phyloP scores from a whole-genome alignment of 1,140 invertebrate species.

The Heterodera carotae region DNA sequence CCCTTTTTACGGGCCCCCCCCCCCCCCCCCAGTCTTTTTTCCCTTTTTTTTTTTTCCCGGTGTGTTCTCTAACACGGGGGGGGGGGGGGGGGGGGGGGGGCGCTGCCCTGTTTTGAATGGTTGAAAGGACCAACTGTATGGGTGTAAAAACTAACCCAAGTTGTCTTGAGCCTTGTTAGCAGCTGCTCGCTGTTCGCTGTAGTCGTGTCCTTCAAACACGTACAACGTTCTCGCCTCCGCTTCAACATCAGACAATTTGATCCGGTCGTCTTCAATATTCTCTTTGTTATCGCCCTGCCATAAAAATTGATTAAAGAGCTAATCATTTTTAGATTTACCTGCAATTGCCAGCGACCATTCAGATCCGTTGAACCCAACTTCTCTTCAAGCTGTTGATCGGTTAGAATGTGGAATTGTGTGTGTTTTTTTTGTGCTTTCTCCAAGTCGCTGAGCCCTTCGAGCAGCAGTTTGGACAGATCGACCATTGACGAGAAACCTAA shows the following conservation, averaged over 20 bases:
- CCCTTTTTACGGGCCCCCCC: no score
- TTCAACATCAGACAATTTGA: neutral
- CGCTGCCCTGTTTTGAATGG: no score
- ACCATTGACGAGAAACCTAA: neutral
- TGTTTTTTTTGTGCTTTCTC: constrained; percentile 21
- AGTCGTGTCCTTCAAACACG: constrained; percentile 32
- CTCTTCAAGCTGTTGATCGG: constrained; percentile 32
- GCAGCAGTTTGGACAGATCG: constrained; percentile 35
- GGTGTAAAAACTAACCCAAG: neutral
- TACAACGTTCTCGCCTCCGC: constrained; percentile 10
- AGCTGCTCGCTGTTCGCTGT: constrained; percentile 15
- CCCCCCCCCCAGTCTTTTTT: no score
- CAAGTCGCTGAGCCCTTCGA: constrained; percentile 32
- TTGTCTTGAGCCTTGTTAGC: neutral
- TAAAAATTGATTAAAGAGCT: neutral
- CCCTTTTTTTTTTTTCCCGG: no score
- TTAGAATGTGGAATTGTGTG: constrained; percentile 17
- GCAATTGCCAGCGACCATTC: constrained; percentile 24
- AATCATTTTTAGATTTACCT: neutral
- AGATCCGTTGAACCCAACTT: constrained; percentile 16
- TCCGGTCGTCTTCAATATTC: constrained; percentile 20
- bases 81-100: no score
- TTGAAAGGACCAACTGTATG: neutral
- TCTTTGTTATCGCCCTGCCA: constrained; percentile 21
- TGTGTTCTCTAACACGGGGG: no score